Conservation (phyloP, 53 echinoderm and acorn worm species). For the Pentamera pediparva region DNA sequence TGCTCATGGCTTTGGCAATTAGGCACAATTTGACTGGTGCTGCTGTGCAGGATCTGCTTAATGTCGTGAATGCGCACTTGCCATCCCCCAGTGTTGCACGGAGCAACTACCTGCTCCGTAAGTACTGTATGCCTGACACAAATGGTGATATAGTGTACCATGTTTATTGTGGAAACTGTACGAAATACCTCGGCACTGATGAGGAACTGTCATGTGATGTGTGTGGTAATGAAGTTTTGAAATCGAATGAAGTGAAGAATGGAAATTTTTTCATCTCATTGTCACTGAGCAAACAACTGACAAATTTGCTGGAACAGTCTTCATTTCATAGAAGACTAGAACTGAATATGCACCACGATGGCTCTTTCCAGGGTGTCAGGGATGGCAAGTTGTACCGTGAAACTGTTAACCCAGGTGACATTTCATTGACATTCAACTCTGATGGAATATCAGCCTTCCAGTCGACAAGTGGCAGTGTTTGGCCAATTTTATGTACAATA, state of each 20-base stretch:
- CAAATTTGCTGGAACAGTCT: neutral
- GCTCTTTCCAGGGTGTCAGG: conserved; percentile 19
- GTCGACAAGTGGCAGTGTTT: conserved; percentile 20
- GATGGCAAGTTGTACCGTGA: conserved; percentile 25
- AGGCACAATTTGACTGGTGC: neutral
- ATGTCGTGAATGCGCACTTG: neutral
- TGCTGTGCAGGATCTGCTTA: conserved; percentile 6
- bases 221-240: neutral
- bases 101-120: conserved; percentile 28
- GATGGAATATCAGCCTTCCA: conserved; percentile 34
- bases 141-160: conserved; percentile 23
- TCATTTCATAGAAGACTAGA: neutral
- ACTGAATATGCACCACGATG: neutral
- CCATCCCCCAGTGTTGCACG: neutral
- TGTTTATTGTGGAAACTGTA: conserved; percentile 24
- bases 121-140: conserved; percentile 1
- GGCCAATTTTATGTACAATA: conserved; percentile 35
- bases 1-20: conserved; percentile 10
- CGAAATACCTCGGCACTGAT: conserved; percentile 13
- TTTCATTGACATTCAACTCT: conserved; percentile 26
- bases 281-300: neutral
- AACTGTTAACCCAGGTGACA: neutral
- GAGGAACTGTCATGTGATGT: neutral
- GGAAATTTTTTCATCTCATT: conserved; percentile 25
- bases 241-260: conserved; percentile 4